Evolutionary conservation across 2,888 invertebrate species (phyloP).

Genomic region (Neoascia interrupta): DNA sequence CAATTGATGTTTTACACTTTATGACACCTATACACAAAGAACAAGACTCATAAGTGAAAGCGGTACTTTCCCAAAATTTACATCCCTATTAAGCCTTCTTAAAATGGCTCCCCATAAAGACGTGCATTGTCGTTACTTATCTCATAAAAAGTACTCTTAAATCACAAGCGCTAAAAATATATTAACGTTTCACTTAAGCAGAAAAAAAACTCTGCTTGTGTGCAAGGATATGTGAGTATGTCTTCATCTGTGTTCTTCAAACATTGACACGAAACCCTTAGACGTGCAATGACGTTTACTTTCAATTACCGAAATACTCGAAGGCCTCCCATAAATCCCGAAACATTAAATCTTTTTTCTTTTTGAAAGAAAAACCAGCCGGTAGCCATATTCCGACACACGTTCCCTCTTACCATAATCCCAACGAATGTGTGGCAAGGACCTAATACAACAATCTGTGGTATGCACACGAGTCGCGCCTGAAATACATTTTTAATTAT

Average conservation of each 20-base stretch:
- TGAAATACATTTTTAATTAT: slow-evolving; percentile 28
- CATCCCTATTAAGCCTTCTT: too few species aligned
- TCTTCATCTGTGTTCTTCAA: neutral
- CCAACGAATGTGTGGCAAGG: slow-evolving; percentile 7
- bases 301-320: slow-evolving; percentile 27
- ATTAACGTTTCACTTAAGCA: slow-evolving; percentile 14
- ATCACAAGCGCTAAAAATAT: slow-evolving; percentile 3
- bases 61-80: too few species aligned
- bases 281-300: slow-evolving; percentile 22
- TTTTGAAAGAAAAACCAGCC: too few species aligned
- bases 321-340: slow-evolving; percentile 12
- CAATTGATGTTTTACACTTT: too few species aligned
- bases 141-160: slow-evolving; percentile 7
- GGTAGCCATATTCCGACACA: too few species aligned
- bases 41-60: too few species aligned
- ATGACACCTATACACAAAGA: too few species aligned
- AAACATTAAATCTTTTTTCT: too few species aligned
- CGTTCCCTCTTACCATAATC: too few species aligned
- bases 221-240: neutral
- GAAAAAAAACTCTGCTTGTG: neutral
- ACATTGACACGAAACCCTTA: slow-evolving; percentile 3
- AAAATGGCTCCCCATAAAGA: too few species aligned
- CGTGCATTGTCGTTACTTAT: too few species aligned
- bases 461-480: slow-evolving; percentile 14
- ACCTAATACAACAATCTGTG: slow-evolving; percentile 30